These are phyloP conservation scores for Montifringilla adamsi DNA, from an alignment of 2,113 vertebrate genomes.

Conservation along the genomic window DNA sequence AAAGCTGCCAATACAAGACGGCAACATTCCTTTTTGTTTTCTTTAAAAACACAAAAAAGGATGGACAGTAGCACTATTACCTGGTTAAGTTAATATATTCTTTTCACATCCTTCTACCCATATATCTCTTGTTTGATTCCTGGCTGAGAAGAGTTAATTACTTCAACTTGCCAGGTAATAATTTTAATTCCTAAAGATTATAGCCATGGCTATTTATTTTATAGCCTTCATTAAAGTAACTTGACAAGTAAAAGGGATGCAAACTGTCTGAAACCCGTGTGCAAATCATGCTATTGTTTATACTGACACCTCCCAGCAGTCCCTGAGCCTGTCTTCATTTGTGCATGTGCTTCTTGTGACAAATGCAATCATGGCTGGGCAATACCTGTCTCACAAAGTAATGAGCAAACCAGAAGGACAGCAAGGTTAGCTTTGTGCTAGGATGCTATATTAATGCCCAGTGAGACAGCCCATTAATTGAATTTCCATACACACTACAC, in stretches of 20 bases:
- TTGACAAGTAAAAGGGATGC: constrained; percentile 55
- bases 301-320: constrained; percentile 43
- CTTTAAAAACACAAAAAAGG: background rate
- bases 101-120: background rate
- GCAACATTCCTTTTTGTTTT: background rate
- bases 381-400: constrained; percentile 32
- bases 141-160: constrained; percentile 57
- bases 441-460: background rate
- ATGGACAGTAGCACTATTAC: background rate
- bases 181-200: constrained; percentile 62
- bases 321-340: constrained; percentile 35
- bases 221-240: constrained; percentile 54
- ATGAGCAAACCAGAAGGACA: constrained; percentile 20
- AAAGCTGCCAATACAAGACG: background rate
- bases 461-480: constrained; percentile 44
- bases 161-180: constrained; percentile 56
- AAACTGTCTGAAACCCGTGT: constrained; percentile 1
- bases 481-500: background rate
- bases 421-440: background rate
- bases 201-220: constrained; percentile 51
- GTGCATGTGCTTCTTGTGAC: constrained; percentile 40
- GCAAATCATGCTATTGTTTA: constrained; percentile 53
- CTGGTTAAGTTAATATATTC: constrained; percentile 34
- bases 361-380: constrained; percentile 43
- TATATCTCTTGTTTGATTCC: constrained; percentile 38